These are phyloP conservation scores for Bufotes viridis DNA, from an alignment of 2,797 vertebrate species.

Conservation along the genomic window DNA sequence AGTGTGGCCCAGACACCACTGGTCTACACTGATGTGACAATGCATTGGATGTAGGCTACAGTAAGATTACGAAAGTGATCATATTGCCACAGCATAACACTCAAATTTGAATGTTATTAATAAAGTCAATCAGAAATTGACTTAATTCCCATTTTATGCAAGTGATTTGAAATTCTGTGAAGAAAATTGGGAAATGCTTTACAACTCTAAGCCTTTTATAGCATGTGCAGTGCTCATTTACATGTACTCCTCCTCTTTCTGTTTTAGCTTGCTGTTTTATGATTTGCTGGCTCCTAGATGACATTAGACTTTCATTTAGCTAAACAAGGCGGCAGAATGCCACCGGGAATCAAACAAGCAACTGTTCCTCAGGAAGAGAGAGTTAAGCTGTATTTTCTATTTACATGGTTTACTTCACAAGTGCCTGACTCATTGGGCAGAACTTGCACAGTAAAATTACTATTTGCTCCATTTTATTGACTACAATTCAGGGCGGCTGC, in stretches of 20 bases:
- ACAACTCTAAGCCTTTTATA: background rate
- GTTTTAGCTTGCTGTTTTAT: conserved; percentile 24
- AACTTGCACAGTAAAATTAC: conserved; percentile 81
- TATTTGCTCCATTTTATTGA: conserved; percentile 79
- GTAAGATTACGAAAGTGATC: background rate
- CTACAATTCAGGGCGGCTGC: conserved; percentile 79
- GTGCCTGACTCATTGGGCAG: conserved; percentile 73
- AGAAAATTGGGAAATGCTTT: background rate
- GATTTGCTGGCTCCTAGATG: conserved; percentile 17
- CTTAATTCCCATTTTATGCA: background rate
- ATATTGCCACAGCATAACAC: background rate
- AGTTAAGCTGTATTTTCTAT: conserved; percentile 77
- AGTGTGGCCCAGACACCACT: background rate
- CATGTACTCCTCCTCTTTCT: conserved; percentile 22
- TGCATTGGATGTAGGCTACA: background rate
- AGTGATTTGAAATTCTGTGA: background rate
- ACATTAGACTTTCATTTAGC: conserved; percentile 40
- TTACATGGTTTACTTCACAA: conserved; percentile 71
- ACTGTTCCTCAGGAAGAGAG: conserved; percentile 63
- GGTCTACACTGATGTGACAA: background rate
- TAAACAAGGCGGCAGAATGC: conserved; percentile 40
- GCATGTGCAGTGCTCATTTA: background rate
- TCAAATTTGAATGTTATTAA: background rate
- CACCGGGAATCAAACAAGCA: conserved; percentile 36
- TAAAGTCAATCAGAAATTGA: background rate